Conservation (phyloP, 2,888 invertebrate species). For the Choreutis nemorana region DNA sequence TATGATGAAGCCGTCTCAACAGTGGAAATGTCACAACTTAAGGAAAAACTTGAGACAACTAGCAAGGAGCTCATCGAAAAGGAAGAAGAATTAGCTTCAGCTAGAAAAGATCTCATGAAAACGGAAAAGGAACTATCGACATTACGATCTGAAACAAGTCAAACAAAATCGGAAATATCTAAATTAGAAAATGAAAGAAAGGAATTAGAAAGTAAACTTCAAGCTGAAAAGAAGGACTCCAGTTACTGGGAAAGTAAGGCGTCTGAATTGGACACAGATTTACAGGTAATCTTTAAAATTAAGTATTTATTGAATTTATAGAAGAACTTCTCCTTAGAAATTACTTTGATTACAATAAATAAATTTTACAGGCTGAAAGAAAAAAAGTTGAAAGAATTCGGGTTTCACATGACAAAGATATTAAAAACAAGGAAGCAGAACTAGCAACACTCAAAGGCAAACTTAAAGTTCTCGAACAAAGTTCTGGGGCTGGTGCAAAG, state of each 20-base stretch:
- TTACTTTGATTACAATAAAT: not conserved
- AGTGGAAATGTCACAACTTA: slow-evolving; percentile 56
- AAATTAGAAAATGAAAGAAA: slow-evolving; percentile 63
- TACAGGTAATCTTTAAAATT: slow-evolving; percentile 40
- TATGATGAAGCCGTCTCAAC: slow-evolving; percentile 55
- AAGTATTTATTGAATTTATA: not conserved
- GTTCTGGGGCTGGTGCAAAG: slow-evolving; percentile 68
- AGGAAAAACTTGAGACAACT: slow-evolving; percentile 44
- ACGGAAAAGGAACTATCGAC: slow-evolving; percentile 52
- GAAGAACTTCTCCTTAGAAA: not conserved
- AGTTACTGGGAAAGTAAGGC: slow-evolving; percentile 71
- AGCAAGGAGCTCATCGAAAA: slow-evolving; percentile 40
- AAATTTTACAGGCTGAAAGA: slow-evolving; percentile 60
- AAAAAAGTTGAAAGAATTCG: slow-evolving; percentile 75
- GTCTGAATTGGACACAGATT: slow-evolving; percentile 67
- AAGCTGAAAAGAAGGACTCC: slow-evolving; percentile 69
- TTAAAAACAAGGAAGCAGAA: slow-evolving; percentile 79
- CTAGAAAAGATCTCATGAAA: slow-evolving; percentile 39
- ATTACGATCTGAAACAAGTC: slow-evolving; percentile 43
- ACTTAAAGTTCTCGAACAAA: slow-evolving; percentile 70
- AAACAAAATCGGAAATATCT: slow-evolving; percentile 46
- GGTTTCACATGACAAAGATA: slow-evolving; percentile 74
- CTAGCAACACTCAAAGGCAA: slow-evolving; percentile 79
- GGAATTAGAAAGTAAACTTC: slow-evolving; percentile 69
- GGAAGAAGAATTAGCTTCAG: slow-evolving; percentile 32